Evolutionary conservation across 1,140 invertebrate genomes (phyloP).

Genomic region (silkworm (Bombyx mori)): DNA sequence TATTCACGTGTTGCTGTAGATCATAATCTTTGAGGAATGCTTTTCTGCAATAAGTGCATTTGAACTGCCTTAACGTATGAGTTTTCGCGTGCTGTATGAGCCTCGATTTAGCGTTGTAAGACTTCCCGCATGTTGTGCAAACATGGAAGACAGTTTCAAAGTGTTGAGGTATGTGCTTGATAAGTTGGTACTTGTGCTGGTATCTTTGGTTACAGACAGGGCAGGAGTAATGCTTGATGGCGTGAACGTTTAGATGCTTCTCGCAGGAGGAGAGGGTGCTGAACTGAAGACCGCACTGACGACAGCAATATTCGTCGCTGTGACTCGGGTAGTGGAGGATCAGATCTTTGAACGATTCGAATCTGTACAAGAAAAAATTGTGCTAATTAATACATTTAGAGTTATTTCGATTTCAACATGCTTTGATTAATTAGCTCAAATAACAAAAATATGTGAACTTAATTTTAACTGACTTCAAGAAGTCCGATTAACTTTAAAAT

Average conservation of each 20-base stretch:
- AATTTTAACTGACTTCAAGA: too few species aligned
- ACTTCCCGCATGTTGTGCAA: conserved; percentile 51
- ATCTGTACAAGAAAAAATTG: conserved; percentile 22
- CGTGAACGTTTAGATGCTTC: conserved; percentile 42
- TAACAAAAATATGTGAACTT: too few species aligned
- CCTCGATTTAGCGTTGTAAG: conserved; percentile 36
- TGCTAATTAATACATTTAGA: too few species aligned
- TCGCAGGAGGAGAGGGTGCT: conserved; percentile 27
- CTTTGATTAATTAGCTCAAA: too few species aligned
- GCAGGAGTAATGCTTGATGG: conserved; percentile 35
- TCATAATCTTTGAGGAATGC: conserved; percentile 32
- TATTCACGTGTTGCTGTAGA: conserved; percentile 44
- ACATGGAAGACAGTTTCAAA: conserved; percentile 47
- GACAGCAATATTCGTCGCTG: conserved; percentile 30
- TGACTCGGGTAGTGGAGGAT: conserved; percentile 39
- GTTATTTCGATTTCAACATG: too few species aligned
- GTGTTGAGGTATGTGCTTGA: conserved; percentile 45
- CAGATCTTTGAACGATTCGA: conserved; percentile 36
- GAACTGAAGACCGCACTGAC: conserved; percentile 40
- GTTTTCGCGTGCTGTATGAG: conserved; percentile 44
- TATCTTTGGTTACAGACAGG: conserved; percentile 43
- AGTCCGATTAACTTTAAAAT: too few species aligned
- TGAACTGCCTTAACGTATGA: conserved; percentile 30
- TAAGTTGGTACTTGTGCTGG: conserved; percentile 36
- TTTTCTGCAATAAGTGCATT: conserved; percentile 44